These are phyloP conservation scores for Actinopyga echinites DNA, from an alignment of 53 echinoderm and acorn worm species.

Conservation along the genomic window DNA sequence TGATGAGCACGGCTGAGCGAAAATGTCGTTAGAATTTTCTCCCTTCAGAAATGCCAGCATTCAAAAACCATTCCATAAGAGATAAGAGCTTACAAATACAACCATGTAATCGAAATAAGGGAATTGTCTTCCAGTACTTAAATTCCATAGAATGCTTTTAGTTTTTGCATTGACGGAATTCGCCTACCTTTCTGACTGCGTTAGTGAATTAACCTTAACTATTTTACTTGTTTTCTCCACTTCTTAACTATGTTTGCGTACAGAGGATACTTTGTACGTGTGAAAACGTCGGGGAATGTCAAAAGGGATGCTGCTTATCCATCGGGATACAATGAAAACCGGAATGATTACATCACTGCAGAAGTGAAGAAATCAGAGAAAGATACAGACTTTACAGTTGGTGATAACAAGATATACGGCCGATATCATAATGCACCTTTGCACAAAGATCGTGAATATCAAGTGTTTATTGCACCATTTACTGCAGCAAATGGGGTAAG, in stretches of 20 bases:
- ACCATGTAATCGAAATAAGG: too few species aligned
- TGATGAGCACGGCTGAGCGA: too few species aligned
- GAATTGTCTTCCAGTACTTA: too few species aligned
- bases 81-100: too few species aligned
- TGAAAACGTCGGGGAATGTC: neutral
- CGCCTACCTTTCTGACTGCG: neutral
- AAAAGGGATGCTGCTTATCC: neutral
- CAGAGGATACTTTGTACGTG: neutral
- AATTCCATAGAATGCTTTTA: too few species aligned
- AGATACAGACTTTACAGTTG: slow-evolving; percentile 41
- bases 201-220: neutral
- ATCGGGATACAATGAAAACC: neutral
- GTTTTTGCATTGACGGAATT: neutral
- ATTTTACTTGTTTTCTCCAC: neutral
- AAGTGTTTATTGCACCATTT: slow-evolving; percentile 45
- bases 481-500: too few species aligned
- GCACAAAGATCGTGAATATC: slow-evolving; percentile 43
- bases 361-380: neutral
- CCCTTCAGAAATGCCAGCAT: too few species aligned
- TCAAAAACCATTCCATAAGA: too few species aligned
- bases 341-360: neutral
- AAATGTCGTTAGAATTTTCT: too few species aligned
- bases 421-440: slow-evolving; percentile 64
- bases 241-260: neutral
- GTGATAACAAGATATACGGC: slow-evolving; percentile 60